Base-by-base conservation (phyloP, 2,888 invertebrate species). In the Synanthedon tipuliformis region DNA sequence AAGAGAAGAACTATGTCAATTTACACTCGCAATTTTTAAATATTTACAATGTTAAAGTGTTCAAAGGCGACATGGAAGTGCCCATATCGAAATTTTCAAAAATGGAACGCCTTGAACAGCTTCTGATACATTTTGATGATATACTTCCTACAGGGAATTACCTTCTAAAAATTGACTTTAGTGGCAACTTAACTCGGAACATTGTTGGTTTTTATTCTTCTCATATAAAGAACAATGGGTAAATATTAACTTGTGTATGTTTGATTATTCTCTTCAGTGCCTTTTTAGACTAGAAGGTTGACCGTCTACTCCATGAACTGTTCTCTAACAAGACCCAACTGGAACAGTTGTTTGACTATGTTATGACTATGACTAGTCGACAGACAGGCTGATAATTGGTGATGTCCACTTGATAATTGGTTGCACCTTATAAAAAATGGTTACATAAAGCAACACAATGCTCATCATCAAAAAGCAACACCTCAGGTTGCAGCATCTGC, bases 201-300 rank as follows among this genome's bases (percentile, higher is more conserved):
- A 92, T 94, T 64, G 90, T 92, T 53, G 94, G 94, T 4, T 88
- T 94, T 54, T 95, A 94, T 71, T 89, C 89, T 59, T 94, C 94
- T 55, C 86, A 81, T 5, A 91, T 94, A 58, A 79, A 73, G 51
- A 77, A 87, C 64, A 66, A 78, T 56, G 87, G 89, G 91, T 85
- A 72, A 56, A 50, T 51, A 34, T 34, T 34, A 10, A 10, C 34
- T 3, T 34, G 10, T 34, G 10, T 34, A 34, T 10, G 10, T 34
- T 34, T 7, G 10, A 34, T 10, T 34, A 34, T 34, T 34, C 34
- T 34, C 34, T n/a, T 34, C 34, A 34, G 34, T 10, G 34, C 8
- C 34, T 8, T 1, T 34, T 3, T 8, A 8, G 34, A 8, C 8
- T 8, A 8, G 34, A 8, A 34, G 34, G 3, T 34, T 34, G 10